A percentile compares a stretch with the other conserved stretches of the same genome.
Evolutionary conservation across 1,140 invertebrate genomes (phyloP).

Genomic region (Pteromalus puparum): DNA sequence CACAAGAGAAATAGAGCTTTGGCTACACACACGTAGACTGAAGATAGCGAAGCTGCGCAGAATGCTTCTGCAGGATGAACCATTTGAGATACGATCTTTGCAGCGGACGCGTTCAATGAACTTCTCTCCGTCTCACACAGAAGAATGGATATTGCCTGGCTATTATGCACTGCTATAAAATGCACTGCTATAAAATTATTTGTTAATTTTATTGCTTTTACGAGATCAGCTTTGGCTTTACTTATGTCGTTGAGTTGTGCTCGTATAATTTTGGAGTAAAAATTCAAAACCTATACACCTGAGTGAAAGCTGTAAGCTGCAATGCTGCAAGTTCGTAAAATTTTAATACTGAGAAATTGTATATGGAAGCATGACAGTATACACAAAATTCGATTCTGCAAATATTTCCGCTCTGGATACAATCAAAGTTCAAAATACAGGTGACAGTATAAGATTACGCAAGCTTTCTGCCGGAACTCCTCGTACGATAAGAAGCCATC

Average conservation of each 20-base stretch:
- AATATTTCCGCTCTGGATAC: background rate
- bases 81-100: constrained; percentile 31
- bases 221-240: no score
- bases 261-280: no score
- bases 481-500: background rate
- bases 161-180: no score
- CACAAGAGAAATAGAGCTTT: background rate
- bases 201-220: background rate
- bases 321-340: no score
- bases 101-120: background rate
- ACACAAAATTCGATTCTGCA: background rate
- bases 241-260: no score
- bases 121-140: background rate
- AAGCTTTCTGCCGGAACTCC: background rate
- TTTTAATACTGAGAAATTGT: no score
- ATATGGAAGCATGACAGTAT: no score
- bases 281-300: no score
- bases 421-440: background rate
- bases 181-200: background rate
- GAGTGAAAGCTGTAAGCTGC: no score
- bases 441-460: constrained; percentile 1
- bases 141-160: constrained; percentile 12
- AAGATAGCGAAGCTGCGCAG: background rate
- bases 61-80: background rate
- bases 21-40: background rate